Evolutionary conservation across 2,113 vertebrate species (phyloP).

Genomic region (Syngnathoides biaculeatus): DNA sequence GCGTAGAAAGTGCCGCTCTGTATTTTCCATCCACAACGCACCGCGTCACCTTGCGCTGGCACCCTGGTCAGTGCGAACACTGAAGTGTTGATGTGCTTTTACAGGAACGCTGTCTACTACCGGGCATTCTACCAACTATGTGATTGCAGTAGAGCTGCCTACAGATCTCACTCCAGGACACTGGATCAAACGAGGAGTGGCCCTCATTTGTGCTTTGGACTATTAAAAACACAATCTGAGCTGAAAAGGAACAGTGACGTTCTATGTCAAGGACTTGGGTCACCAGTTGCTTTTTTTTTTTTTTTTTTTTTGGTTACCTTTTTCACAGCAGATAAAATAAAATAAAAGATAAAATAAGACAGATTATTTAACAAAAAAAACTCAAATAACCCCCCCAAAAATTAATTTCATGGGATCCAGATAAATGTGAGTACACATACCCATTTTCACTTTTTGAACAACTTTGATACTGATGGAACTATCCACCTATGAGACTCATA

Average conservation of each 20-base stretch:
- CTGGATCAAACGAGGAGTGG: slow-evolving; percentile 88
- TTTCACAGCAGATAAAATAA: not conserved
- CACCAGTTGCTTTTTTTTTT: not conserved
- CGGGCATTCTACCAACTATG: slow-evolving; percentile 86
- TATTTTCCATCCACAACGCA: slow-evolving; percentile 52
- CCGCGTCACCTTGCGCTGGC: slow-evolving; percentile 19
- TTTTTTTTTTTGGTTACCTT: not conserved
- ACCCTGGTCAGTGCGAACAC: not conserved
- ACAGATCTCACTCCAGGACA: slow-evolving; percentile 71
- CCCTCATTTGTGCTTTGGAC: slow-evolving; percentile 86
- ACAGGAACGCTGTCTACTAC: slow-evolving; percentile 85
- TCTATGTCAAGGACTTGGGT: not conserved
- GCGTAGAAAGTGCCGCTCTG: slow-evolving; percentile 52
- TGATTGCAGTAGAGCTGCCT: slow-evolving; percentile 86
- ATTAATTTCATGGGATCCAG: not conserved
- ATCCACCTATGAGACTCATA: not conserved
- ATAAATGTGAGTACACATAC: not conserved
- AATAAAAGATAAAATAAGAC: not conserved
- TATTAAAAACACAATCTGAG: slow-evolving; percentile 61
- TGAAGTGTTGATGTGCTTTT: slow-evolving; percentile 20
- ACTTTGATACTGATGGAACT: too few relatives aligned
- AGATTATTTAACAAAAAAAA: not conserved
- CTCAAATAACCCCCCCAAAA: not conserved
- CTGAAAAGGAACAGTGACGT: not conserved
- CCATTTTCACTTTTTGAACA: not conserved